A percentile compares a stretch with the other conserved stretches of the same genome.
Conservation (phyloP, 2,113 vertebrate genomes). For the Centropristis striata region DNA sequence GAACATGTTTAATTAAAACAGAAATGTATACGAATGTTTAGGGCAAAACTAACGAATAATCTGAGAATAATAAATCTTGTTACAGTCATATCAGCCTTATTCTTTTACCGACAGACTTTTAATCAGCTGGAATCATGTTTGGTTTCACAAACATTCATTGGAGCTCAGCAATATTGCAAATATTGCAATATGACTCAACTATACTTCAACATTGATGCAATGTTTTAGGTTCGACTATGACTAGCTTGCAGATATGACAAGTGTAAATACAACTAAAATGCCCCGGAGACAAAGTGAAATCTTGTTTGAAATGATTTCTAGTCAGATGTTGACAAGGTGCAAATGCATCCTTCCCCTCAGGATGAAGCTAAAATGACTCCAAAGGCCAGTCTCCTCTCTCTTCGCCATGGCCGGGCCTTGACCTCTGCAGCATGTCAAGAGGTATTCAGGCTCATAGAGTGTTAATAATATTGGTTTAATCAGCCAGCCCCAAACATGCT, state of each 20-base stretch:
- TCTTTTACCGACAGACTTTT: neutral
- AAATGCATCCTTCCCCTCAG: neutral
- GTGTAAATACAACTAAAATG: neutral
- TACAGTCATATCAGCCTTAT: neutral
- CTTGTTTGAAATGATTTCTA: neutral
- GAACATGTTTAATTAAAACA: neutral
- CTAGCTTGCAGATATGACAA: neutral
- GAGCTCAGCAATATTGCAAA: neutral
- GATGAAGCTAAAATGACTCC: neutral
- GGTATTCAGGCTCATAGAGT: too few relatives aligned
- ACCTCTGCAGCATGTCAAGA: too few relatives aligned
- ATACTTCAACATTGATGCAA: neutral
- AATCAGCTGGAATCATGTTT: neutral
- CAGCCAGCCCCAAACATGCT: too few relatives aligned
- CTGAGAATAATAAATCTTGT: neutral
- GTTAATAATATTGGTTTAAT: too few relatives aligned
- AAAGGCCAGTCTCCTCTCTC: too few relatives aligned
- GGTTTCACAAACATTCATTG: neutral
- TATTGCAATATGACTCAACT: neutral
- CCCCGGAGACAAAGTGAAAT: neutral
- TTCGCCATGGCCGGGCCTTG: too few relatives aligned
- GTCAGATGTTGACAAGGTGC: neutral
- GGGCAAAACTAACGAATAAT: neutral
- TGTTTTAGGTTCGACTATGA: neutral
- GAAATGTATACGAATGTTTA: neutral